Percentiles rank a stretch among this genome's conserved stretches.
Evolutionary conservation across 2,888 invertebrate species (phyloP).

Genomic region (Athrips mouffetella): DNA sequence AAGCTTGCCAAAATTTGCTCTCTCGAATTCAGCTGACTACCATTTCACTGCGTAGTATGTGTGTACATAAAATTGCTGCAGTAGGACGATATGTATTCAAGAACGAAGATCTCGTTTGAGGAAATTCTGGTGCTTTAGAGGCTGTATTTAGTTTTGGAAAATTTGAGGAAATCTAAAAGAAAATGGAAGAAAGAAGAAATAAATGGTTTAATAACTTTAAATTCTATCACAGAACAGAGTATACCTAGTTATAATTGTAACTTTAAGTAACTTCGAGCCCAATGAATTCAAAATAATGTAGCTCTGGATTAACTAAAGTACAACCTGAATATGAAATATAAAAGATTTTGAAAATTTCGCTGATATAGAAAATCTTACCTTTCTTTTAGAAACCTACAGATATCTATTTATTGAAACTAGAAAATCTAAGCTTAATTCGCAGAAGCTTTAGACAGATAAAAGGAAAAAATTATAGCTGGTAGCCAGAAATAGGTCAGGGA

Average conservation of each 20-base stretch:
- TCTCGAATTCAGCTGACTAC: constrained; percentile 18
- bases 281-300: too few species aligned
- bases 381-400: background rate
- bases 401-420: background rate
- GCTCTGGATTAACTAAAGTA: too few species aligned
- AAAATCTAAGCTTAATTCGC: background rate
- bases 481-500: constrained; percentile 50
- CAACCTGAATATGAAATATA: background rate
- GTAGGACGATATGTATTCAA: background rate
- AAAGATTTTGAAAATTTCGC: background rate
- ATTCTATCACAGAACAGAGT: too few species aligned
- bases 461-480: constrained; percentile 40
- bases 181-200: too few species aligned
- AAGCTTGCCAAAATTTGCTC: constrained; percentile 36
- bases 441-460: constrained; percentile 27
- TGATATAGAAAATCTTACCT: background rate
- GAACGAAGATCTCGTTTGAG: background rate
- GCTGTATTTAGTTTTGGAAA: background rate
- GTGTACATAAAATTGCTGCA: background rate
- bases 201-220: too few species aligned
- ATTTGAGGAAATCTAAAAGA: background rate
- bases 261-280: too few species aligned
- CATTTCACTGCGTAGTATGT: constrained; percentile 3
- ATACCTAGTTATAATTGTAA: too few species aligned
- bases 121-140: background rate